Percentiles rank a stretch among this genome's conserved stretches.
Conservation (phyloP, 2,797 vertebrate species). For the Pyrrhura leucotis region DNA sequence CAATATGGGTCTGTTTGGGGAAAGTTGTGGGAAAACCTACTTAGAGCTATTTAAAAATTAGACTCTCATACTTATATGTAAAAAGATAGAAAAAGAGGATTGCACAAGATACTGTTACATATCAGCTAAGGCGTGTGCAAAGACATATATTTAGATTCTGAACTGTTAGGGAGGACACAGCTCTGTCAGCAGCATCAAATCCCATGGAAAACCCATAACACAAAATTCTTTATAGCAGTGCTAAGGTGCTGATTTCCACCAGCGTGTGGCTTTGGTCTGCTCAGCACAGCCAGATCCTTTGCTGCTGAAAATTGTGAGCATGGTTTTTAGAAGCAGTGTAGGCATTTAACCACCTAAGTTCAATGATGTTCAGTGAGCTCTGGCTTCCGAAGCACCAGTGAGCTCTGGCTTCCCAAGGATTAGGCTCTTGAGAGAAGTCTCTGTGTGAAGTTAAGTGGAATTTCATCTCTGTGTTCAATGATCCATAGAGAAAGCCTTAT, state of each 20-base stretch:
- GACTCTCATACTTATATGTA: neutral
- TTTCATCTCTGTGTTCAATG: neutral
- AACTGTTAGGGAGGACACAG: neutral
- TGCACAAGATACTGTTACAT: neutral
- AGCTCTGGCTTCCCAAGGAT: fast-evolving
- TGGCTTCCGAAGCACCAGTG: neutral
- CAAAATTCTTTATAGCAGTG: neutral
- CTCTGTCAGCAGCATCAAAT: neutral
- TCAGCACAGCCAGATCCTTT: neutral
- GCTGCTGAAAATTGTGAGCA: neutral
- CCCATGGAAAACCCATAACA: fast-evolving
- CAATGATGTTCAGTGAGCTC: neutral
- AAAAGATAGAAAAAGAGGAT: neutral
- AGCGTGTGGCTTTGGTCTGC: neutral
- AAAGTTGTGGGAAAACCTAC: neutral
- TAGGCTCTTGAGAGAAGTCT: neutral
- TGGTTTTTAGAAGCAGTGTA: neutral
- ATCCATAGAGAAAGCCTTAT: neutral
- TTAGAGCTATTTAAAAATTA: neutral
- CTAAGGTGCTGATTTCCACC: neutral
- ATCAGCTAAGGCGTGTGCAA: neutral
- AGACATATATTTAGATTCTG: neutral
- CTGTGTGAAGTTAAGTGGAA: neutral
- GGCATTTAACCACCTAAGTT: neutral
- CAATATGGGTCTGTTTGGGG: neutral